Base-by-base conservation (phyloP, 2,113 vertebrate genomes). In the Ophthalmolycus amberensis region DNA sequence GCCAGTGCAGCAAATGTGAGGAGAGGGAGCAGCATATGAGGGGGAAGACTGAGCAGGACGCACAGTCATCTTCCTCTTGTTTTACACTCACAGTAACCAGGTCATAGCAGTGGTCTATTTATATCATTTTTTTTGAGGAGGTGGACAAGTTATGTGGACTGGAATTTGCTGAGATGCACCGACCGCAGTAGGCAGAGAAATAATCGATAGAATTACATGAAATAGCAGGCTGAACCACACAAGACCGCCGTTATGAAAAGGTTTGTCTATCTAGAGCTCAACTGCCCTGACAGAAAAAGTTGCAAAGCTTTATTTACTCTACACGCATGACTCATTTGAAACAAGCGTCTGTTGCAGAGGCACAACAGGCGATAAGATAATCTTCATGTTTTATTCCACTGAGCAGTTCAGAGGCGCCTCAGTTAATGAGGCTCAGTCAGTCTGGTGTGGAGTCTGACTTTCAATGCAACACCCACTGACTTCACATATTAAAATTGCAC, bases 181-280 rank as follows among this genome's bases (percentile, higher is more conserved):
- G 4, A 74, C 74, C 5, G 15, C 64, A 83, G 83, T 81, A 62
- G 87, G 85, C 79, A 85, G 79, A 83, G 54, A 75, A 86, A 83
- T 64, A 85, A 91, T 88, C 88, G 82, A 86, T 91, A 85, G 70
- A 81, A 84, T 70, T 59, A 79, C 73, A 90, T 75, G 50, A 88
- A 78, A 85, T 27, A 56, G 71, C 79, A 22, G 25, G 52, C 59
- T 71, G 37, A 75, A 37, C 52, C 73, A 79, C 70, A 84, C 44
- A 71, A 27, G 65, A 18, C 29, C 56, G 59, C 22, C 72, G 65
- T 79, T 84, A 56, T 67, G 71, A 79, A 84, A 88, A 85, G 82
- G 69, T 75, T 79, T 72, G 58, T 79, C 75, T 81, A 83, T 92
- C 89, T 84, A 82, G 20, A 80, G 70, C 73, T 62, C 50, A 74